Base-by-base conservation (phyloP, 2,888 invertebrate species). In the Muschampia plurimacula region DNA sequence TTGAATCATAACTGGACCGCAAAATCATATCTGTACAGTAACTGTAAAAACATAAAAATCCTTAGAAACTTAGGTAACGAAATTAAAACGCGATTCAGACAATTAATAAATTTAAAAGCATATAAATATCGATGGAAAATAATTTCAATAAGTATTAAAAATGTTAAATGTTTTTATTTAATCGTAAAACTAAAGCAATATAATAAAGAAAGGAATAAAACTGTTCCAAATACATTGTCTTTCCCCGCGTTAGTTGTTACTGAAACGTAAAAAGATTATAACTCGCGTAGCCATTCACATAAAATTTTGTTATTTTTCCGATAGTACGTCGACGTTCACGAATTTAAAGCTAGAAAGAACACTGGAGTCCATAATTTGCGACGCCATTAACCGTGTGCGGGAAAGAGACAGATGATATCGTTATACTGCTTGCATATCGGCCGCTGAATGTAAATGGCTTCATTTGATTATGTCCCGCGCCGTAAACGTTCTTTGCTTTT, bases 381-480 rank as follows among this genome's bases (percentile, higher is more conserved):
- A 89, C 85, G 88, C 88, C 87, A 91, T 92, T 91, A 91, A 80
- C 84, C 81, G 83, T 80, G 87, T 80, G 92, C 83, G 87, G 83
- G 89, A 91, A 83, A 62, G 89, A 84, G 91, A 89, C 79, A 79
- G 77, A 72, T 76, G 73, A 84, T 86, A 81, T 80, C 78, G 81
- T 78, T 79, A 81, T 78, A 78, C 86, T 80, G 81, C 81, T 88
- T 85, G 80, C 82, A 83, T 84, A 84, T 83, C 88, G 82, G 84
- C 84, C 82, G 84, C 84, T 90, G 92, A 93, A 93, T 92, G 89
- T 88, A 91, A 93, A 93, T 92, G 87, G 89, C 91, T 92, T 91
- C 92, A 93, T 93, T 93, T 92, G 89, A 90, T 91, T 91, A 90
- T 89, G 88, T 89, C 89, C 85, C 83, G 83, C 84, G 85, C 80